Conservation (phyloP, 2,797 vertebrate species). For the Phylloscopus collybita region DNA sequence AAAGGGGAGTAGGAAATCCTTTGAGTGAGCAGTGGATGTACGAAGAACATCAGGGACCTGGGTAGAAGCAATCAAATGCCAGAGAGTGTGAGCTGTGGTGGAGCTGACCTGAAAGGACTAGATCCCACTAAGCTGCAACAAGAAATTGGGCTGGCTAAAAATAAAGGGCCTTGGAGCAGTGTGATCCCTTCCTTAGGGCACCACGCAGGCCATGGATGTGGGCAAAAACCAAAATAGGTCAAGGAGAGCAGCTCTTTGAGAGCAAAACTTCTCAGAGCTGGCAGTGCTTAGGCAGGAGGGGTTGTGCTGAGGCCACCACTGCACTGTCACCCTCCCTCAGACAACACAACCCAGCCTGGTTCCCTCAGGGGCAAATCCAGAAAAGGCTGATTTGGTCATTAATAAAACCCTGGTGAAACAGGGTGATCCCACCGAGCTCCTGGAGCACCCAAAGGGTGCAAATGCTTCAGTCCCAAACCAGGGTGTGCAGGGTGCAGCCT, state of each 20-base stretch:
- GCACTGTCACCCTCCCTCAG: neutral
- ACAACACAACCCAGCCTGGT: neutral
- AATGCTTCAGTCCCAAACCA: neutral
- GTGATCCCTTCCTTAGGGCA: neutral
- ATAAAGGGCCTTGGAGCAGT: conserved; percentile 45
- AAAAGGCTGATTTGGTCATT: neutral
- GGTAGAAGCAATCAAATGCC: neutral
- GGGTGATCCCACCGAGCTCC: neutral
- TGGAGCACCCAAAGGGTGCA: neutral
- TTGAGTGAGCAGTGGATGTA: neutral
- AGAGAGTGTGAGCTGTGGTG: neutral
- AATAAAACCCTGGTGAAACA: fast-evolving
- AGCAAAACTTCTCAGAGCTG: neutral
- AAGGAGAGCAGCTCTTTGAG: neutral
- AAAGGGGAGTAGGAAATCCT: neutral
- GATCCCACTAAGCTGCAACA: neutral
- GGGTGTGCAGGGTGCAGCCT: fast-evolving
- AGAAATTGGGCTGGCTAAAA: conserved; percentile 57
- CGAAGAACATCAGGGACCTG: neutral
- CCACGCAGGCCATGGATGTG: fast-evolving
- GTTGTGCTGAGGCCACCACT: neutral
- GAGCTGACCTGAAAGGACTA: neutral
- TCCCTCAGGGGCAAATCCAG: neutral
- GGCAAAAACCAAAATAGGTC: neutral
- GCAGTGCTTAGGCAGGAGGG: neutral